phyloP scores from a whole-genome alignment of 2,113 vertebrate genomes.

The Gavialis gangeticus region DNA sequence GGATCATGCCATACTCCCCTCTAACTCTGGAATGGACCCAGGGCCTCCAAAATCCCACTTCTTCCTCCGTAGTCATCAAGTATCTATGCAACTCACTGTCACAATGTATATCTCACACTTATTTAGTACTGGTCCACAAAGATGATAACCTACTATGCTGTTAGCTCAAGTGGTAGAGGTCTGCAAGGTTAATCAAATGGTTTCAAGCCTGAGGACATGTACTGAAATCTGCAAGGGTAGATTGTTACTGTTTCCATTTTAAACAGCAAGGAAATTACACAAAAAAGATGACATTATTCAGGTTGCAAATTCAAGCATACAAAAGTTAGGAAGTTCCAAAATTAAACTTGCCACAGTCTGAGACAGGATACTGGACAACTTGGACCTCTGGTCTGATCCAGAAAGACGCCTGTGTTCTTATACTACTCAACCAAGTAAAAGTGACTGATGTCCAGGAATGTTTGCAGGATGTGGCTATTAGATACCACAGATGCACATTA shows the following conservation, averaged over 20 bases:
- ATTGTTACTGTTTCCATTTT: background rate
- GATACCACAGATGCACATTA: background rate
- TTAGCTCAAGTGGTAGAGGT: background rate
- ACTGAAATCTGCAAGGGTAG: too few species aligned
- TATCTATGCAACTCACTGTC: background rate
- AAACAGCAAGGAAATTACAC: background rate
- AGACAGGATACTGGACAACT: too few species aligned
- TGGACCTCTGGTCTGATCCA: too few species aligned
- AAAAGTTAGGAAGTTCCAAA: background rate
- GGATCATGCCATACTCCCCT: background rate
- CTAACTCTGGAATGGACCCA: background rate
- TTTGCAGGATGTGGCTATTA: background rate
- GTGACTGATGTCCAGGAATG: background rate
- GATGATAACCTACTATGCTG: background rate
- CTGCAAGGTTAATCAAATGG: background rate
- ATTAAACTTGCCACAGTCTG: background rate
- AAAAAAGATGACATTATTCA: background rate
- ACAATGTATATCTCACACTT: background rate
- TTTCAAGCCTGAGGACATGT: background rate
- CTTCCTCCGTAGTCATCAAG: background rate
- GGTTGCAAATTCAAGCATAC: background rate
- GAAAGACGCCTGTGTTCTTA: too few species aligned
- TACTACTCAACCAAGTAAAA: background rate
- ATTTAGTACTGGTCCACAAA: background rate
- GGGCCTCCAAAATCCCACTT: background rate